Percentiles rank a stretch among this genome's conserved stretches.
Conservation (phyloP, 2,113 vertebrate species). For the Rhipidura dahli region DNA sequence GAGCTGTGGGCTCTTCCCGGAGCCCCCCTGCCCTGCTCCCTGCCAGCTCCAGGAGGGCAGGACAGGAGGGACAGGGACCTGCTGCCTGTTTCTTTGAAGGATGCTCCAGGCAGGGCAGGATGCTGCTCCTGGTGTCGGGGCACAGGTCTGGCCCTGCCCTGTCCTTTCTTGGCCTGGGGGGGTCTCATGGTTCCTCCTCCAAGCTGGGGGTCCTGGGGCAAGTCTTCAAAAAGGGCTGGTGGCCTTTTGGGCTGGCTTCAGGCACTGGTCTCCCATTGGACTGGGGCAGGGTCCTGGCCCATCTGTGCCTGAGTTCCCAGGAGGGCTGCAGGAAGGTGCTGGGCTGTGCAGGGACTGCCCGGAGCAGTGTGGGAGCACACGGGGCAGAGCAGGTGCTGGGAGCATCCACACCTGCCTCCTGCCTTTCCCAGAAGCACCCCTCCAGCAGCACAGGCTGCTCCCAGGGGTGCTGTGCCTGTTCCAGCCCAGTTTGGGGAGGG, state of each 20-base stretch:
- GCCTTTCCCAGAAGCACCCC: neutral
- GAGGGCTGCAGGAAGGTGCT: neutral
- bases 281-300: neutral
- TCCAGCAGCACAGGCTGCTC: neutral
- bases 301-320: accelerated
- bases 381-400: neutral
- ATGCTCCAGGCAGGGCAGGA: neutral
- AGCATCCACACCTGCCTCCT: neutral
- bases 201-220: neutral
- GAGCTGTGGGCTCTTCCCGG: neutral
- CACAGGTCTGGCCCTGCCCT: accelerated
- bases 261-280: accelerated
- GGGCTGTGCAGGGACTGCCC: accelerated
- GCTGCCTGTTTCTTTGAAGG: neutral
- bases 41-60: neutral
- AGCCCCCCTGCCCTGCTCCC: neutral
- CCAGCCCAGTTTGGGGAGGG: neutral
- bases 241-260: neutral
- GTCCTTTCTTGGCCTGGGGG: too few species aligned
- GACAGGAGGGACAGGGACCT: neutral
- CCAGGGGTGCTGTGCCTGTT: neutral
- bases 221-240: neutral
- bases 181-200: neutral
- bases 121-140: accelerated
- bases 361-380: neutral